Conservation (phyloP, 2,113 vertebrate species). For the Aphyosemion australe region DNA sequence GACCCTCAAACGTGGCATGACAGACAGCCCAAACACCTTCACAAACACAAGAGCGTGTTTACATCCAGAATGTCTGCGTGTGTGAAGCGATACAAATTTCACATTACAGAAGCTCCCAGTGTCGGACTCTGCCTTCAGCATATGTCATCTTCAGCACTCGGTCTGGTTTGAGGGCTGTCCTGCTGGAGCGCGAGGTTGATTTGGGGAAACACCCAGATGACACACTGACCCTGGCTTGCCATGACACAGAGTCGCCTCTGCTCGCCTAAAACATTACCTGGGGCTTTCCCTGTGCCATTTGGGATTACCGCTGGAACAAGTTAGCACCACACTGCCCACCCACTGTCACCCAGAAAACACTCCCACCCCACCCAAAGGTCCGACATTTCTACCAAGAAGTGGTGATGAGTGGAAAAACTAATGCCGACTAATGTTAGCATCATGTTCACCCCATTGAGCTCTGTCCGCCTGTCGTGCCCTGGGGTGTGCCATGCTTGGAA, state of each 20-base stretch:
- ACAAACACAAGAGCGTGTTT: constrained; percentile 42
- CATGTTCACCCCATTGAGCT: constrained; percentile 57
- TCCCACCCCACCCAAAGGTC: constrained; percentile 72
- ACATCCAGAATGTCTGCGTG: constrained; percentile 4
- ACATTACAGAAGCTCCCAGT: constrained; percentile 42
- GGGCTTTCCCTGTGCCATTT: constrained; percentile 72
- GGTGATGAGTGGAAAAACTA: constrained; percentile 74
- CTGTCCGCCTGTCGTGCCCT: constrained; percentile 51
- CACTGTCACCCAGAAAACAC: constrained; percentile 58
- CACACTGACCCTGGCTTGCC: constrained; percentile 58
- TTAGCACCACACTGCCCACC: constrained; percentile 54
- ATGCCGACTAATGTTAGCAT: constrained; percentile 69
- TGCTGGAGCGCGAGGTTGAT: constrained; percentile 53
- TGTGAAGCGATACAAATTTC: constrained; percentile 54
- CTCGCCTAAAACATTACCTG: constrained; percentile 68
- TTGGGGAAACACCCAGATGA: constrained; percentile 74
- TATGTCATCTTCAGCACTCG: constrained; percentile 69
- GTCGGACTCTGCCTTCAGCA: constrained; percentile 64
- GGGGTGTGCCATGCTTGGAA: constrained; percentile 50
- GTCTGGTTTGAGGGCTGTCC: constrained; percentile 64
- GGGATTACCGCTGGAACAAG: constrained; percentile 70
- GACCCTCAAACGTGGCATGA: constrained; percentile 42
- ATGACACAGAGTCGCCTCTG: constrained; percentile 62
- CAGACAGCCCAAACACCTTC: constrained; percentile 48
- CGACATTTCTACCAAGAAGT: constrained; percentile 77